Evolutionary conservation across 2,888 invertebrate species (phyloP), one percentile per base, ranked within the genome.

Genomic region (Tiliacea citrago): DNA sequence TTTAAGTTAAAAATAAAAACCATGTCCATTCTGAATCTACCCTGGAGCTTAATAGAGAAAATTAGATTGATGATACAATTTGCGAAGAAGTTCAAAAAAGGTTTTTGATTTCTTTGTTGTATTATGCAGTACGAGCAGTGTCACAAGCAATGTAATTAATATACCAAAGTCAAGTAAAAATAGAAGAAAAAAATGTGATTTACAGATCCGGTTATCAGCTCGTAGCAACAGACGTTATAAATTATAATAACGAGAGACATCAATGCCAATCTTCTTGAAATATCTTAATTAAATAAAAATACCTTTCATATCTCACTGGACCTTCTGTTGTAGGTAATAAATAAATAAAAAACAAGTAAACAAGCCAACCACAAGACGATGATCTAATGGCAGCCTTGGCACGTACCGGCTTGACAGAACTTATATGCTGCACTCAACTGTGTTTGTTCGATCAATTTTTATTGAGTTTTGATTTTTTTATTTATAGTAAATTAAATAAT

Each of bases 371-470:
- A 87, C 91, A 90, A 90, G 84, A 68, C 87, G 91, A 89, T 91
- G 90, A 91, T 91, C 90, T 90, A 90, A 90, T 85, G 24, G 76
- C 88, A 88, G 62, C 91, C 91, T 91, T 91, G 91, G 87, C 88
- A 86, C 84, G 81, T 68, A 88, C 86, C 86, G 83, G 66, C 70
- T 45, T 76, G 73, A 71, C 82, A 81, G 72, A 65, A 77, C 79
- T 80, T 85, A 81, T 76, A 73, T 61, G 53, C 71, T 81, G 67
- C 76, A 73, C n/a, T 75, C 67, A 72, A 84, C 29, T 65, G 55
- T 29, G 47, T 63, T 18, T 24, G 8, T 76, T 51, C 53, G 76
- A 82, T 82, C 18, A 73, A 76, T 84, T 80, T 39, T 76, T 55
- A 83, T 68, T 58, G n/a, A 79, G 47, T 55, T 66, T 49, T 29